Evolutionary conservation across 2,888 invertebrate genomes (phyloP).

Genomic region (Tachina lurida): DNA sequence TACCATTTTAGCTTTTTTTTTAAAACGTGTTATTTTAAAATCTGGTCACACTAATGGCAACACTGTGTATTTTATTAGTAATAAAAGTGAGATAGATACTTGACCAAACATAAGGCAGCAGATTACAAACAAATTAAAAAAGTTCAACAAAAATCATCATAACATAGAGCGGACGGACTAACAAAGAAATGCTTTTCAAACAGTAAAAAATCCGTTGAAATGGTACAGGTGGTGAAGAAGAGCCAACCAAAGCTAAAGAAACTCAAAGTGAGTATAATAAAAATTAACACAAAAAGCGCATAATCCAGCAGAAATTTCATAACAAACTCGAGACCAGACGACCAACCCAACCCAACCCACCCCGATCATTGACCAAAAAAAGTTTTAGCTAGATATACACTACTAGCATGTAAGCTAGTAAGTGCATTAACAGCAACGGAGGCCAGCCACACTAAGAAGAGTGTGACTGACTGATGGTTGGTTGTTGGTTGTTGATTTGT

Average conservation of each 20-base stretch:
- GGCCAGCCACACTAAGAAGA: conserved; percentile 47
- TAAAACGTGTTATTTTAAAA: too few species aligned
- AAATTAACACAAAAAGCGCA: conserved; percentile 67
- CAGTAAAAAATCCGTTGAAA: neutral
- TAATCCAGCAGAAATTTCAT: conserved; percentile 64
- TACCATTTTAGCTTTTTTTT: too few species aligned
- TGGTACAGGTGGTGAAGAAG: conserved; percentile 13
- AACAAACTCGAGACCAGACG: neutral
- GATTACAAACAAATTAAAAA: conserved; percentile 10
- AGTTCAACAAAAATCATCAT: conserved; percentile 10
- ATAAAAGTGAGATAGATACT: neutral
- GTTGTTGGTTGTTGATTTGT: conserved; percentile 39
- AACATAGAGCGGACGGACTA: neutral
- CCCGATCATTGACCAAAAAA: too few species aligned
- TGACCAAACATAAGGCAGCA: neutral
- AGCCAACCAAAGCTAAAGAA: neutral
- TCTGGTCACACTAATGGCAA: too few species aligned
- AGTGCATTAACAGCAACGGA: conserved; percentile 38
- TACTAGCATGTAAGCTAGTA: conserved; percentile 20
- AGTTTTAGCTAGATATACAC: neutral
- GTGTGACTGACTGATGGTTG: conserved; percentile 40
- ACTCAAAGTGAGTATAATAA: conserved; percentile 22
- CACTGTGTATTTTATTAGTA: neutral
- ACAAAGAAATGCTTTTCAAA: conserved; percentile 19
- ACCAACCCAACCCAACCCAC: conserved; percentile 31